Evolutionary conservation across 2,797 vertebrate genomes (phyloP).

Genomic region (Lates japonicus): DNA sequence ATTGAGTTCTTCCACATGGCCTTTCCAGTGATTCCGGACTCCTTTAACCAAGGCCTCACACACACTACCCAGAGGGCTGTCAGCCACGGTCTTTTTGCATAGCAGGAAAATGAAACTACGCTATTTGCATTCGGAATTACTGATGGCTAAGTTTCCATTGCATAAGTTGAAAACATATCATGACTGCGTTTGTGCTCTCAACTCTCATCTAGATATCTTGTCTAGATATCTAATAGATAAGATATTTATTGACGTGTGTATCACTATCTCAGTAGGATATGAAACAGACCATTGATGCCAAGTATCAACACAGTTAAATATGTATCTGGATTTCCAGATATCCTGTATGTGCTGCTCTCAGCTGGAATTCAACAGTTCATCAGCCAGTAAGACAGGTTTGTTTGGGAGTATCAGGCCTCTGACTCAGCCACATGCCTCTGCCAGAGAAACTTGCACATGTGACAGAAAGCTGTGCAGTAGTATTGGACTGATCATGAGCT

Average conservation of each 20-base stretch:
- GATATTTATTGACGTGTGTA: not conserved
- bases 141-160: slow-evolving; percentile 38
- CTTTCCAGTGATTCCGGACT: slow-evolving; percentile 61
- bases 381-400: slow-evolving; percentile 60
- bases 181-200: not conserved
- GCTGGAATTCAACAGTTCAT: slow-evolving; percentile 17
- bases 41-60: slow-evolving; percentile 37
- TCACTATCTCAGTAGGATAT: not conserved
- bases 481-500: not conserved
- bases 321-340: slow-evolving; percentile 35
- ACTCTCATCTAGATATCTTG: not conserved
- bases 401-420: slow-evolving; percentile 49
- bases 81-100: slow-evolving; percentile 62
- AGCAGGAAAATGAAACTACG: slow-evolving; percentile 59
- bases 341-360: slow-evolving; percentile 12
- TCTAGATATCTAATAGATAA: not conserved
- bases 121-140: slow-evolving; percentile 68
- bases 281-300: not conserved
- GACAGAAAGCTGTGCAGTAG: slow-evolving; percentile 1
- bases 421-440: slow-evolving; percentile 41
- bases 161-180: slow-evolving; percentile 16
- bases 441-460: slow-evolving; percentile 25
- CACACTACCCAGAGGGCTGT: slow-evolving; percentile 29
- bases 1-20: slow-evolving; percentile 64
- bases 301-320: not conserved